Evolutionary conservation across 1,140 invertebrate species (phyloP), one percentile per base, ranked within the genome.

Genomic region (Danaus plexippus): DNA sequence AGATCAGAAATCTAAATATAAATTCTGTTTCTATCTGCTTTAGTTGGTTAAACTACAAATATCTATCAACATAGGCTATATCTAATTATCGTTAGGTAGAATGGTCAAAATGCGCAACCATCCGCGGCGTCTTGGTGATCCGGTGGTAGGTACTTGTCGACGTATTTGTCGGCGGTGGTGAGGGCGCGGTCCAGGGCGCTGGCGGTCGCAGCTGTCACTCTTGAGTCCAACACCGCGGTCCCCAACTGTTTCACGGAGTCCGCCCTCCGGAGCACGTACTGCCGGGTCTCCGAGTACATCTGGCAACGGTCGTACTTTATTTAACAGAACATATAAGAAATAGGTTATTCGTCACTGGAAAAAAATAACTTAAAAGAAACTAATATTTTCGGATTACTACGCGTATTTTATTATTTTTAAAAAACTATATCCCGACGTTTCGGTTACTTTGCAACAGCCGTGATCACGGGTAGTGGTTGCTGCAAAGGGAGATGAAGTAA

Each of bases 221-320:
- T 88, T 52, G 90, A 92, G 49, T 90, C 89, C 47, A 92, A 80
- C 6, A 91, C 90, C 0, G 89, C 89, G 2, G 88, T 88, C 1
- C 92, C 91, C 57, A 94, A 90, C 70, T 93, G 89, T 74, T 93
- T 94, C 1, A 94, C 91, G 0, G 93, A 94, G 75, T 93, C 92
- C 1, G 93, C 93, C 46, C 93, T 88, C 63, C 92, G 92, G 8
- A 94, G 90, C 59, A 94, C 91, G 73, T 92, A 94, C 61, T 92
- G 91, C 73, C 92, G 92, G 9, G 93, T 94, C 55, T 92, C 93
- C 56, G 88, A 90, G 76, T 94, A 93, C 77, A 95, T 91, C 94
- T 94, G 74, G 32, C 3, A 9, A 53, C 9, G 12, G 43, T 52
- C 32, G 15, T 18, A 45, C 49, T 22, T 15, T 45, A 11, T 40